phyloP scores from a whole-genome alignment of 2,797 vertebrate genomes.

The Gallinago nigripennis region DNA sequence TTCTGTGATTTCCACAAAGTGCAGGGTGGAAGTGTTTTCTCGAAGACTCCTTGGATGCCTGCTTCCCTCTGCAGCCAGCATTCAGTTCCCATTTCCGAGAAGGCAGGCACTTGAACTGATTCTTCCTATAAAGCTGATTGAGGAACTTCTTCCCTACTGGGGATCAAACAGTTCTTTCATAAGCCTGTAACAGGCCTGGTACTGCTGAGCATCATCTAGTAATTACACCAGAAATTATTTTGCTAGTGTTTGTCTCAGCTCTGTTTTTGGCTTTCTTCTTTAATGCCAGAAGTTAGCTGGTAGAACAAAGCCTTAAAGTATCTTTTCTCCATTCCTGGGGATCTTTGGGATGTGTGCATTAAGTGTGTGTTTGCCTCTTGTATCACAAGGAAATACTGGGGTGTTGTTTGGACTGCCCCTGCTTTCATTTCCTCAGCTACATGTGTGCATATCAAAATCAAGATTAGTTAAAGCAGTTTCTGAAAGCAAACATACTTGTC shows the following conservation, averaged over 20 bases:
- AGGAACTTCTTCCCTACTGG: not conserved
- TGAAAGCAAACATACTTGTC: not conserved
- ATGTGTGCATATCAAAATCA: not conserved
- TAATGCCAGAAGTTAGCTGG: not conserved
- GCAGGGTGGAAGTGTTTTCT: not conserved
- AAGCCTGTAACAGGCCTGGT: rapidly evolving
- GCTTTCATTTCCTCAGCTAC: not conserved
- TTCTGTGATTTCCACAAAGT: not conserved
- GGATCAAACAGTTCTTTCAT: not conserved
- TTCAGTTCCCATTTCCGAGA: not conserved
- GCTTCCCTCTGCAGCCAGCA: not conserved
- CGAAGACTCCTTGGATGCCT: not conserved
- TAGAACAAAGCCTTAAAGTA: not conserved
- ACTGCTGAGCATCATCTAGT: not conserved
- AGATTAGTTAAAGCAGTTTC: not conserved
- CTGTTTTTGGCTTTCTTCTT: not conserved
- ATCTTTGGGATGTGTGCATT: not conserved
- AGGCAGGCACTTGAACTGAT: not conserved
- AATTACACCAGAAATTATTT: not conserved
- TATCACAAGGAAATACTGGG: not conserved
- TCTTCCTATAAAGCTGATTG: not conserved
- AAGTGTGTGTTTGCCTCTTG: not conserved
- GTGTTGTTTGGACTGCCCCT: not conserved
- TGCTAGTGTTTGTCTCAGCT: not conserved
- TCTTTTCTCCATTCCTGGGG: not conserved